phyloP scores from a whole-genome alignment of 1,140 invertebrate species.

The Drosophila cardini region DNA sequence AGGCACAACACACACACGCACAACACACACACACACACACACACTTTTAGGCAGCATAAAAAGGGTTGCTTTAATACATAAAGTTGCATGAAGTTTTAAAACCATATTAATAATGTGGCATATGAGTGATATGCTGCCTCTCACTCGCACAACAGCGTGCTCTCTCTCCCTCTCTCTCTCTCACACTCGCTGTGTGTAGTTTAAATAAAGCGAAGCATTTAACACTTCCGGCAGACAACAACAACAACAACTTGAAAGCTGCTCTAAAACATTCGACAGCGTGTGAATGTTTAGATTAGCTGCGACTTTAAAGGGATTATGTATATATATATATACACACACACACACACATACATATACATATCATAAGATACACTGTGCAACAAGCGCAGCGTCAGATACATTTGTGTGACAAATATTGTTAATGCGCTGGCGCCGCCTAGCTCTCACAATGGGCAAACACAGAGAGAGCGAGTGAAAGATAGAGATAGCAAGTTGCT shows the following conservation, averaged over 20 bases:
- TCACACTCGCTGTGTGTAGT: conserved; percentile 52
- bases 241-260: conserved; percentile 45
- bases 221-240: conserved; percentile 78
- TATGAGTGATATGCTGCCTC: conserved; percentile 73
- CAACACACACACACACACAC: conserved; percentile 6
- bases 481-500: conserved; percentile 6
- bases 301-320: conserved; percentile 19
- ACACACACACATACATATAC: too few relatives aligned
- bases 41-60: conserved; percentile 10
- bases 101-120: conserved; percentile 77
- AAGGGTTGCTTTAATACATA: conserved; percentile 59
- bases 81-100: conserved; percentile 53
- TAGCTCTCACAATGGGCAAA: neutral
- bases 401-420: neutral
- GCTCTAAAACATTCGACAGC: conserved; percentile 57
- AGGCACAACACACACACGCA: conserved; percentile 21
- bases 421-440: conserved; percentile 30
- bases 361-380: neutral
- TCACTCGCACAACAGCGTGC: neutral
- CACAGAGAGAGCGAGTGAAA: neutral
- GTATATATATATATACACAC: neutral
- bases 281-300: conserved; percentile 76
- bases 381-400: neutral
- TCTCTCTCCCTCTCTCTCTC: conserved; percentile 22
- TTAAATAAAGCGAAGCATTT: conserved; percentile 82